phyloP scores from a whole-genome alignment of 2,888 invertebrate genomes.

The Odontomyia ornata region DNA sequence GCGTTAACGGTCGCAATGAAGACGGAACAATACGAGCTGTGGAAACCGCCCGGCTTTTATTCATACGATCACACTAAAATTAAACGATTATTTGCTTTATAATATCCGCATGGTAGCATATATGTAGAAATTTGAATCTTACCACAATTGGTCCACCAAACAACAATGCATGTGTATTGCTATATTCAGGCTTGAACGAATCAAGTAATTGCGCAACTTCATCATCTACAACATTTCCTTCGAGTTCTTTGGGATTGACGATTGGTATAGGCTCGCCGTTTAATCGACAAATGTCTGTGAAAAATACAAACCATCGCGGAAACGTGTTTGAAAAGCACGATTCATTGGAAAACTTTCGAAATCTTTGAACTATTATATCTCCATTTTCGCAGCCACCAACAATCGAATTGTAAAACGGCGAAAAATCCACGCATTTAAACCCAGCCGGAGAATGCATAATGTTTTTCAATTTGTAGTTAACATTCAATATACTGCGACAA shows the following conservation, averaged over 20 bases:
- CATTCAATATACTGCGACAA: constrained; percentile 9
- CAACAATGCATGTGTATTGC: constrained; percentile 57
- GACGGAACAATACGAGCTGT: background rate
- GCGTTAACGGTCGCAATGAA: constrained; percentile 9
- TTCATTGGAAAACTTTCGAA: constrained; percentile 35
- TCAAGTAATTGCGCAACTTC: constrained; percentile 22
- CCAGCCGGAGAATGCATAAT: constrained; percentile 50
- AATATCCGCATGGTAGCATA: background rate
- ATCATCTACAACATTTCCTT: background rate
- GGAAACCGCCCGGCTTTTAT: background rate
- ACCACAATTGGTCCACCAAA: constrained; percentile 54
- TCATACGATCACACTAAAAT: constrained; percentile 20
- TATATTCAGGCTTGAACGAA: constrained; percentile 53
- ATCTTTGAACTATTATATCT: constrained; percentile 56
- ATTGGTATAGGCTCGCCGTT: constrained; percentile 43
- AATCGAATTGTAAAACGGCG: constrained; percentile 53
- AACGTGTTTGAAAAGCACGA: constrained; percentile 40
- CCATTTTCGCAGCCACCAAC: constrained; percentile 56
- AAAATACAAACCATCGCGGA: constrained; percentile 50
- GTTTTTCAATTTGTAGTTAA: constrained; percentile 49
- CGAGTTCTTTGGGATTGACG: background rate
- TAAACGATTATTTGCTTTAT: background rate
- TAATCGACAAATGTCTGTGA: constrained; percentile 55
- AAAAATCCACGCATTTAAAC: constrained; percentile 54
- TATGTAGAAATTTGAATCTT: constrained; percentile 11